Conservation (phyloP, 2,888 invertebrate genomes). For the Parthenolecanium corni region DNA sequence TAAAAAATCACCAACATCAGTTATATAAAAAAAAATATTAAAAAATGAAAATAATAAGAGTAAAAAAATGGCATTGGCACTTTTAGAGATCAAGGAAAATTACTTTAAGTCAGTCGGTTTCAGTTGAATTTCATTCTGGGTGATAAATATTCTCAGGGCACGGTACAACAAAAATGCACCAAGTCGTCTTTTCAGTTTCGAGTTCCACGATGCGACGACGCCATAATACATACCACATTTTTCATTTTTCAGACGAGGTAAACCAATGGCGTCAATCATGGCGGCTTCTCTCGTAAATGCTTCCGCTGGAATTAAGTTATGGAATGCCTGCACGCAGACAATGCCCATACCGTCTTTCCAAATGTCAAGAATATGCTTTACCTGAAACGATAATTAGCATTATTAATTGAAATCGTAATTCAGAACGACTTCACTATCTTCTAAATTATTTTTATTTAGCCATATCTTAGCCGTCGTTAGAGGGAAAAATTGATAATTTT, state of each 20-base stretch:
- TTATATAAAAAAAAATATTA: too few relatives aligned
- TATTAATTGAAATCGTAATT: too few relatives aligned
- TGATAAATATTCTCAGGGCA: constrained; percentile 69
- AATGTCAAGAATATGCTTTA: constrained; percentile 70
- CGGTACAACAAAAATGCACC: constrained; percentile 70
- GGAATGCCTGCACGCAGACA: constrained; percentile 79
- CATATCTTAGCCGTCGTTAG: not conserved
- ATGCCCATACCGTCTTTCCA: constrained; percentile 78
- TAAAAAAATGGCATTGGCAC: too few relatives aligned
- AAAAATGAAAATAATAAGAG: too few relatives aligned
- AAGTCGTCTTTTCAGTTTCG: constrained; percentile 55
- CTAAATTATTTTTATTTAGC: too few relatives aligned
- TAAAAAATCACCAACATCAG: too few relatives aligned
- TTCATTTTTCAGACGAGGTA: constrained; percentile 62
- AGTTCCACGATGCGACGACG: constrained; percentile 57
- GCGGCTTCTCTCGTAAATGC: constrained; percentile 89
- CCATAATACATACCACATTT: constrained; percentile 77
- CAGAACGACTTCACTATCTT: too few relatives aligned
- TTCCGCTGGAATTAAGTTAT: constrained; percentile 79
- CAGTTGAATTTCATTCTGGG: constrained; percentile 80
- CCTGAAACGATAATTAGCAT: too few relatives aligned
- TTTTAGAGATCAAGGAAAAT: not conserved
- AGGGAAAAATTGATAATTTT: too few relatives aligned
- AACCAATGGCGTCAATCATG: constrained; percentile 79
- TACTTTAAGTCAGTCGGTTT: constrained; percentile 43